Conservation (phyloP, 2,113 vertebrate species). For the Megatriorchis doriae region DNA sequence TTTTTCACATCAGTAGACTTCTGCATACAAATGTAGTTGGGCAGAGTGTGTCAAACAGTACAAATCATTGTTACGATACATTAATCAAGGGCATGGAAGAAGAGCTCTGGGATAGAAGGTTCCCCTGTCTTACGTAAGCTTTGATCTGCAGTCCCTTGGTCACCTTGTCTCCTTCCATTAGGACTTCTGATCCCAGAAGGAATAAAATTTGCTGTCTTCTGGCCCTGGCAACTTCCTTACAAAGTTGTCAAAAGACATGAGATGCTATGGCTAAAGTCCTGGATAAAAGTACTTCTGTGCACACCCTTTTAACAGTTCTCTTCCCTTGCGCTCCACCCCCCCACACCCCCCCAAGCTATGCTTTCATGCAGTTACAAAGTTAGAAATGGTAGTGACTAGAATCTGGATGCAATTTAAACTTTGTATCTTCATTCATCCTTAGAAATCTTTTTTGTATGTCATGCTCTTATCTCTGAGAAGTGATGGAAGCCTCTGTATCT, state of each 20-base stretch:
- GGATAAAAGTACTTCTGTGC: not conserved
- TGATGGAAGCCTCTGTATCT: not conserved
- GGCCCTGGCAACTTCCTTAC: not conserved
- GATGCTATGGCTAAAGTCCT: not conserved
- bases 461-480: not conserved
- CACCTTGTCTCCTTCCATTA: slow-evolving; percentile 30
- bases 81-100: slow-evolving; percentile 22
- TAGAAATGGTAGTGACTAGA: not conserved
- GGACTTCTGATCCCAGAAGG: slow-evolving; percentile 13
- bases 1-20: slow-evolving; percentile 15
- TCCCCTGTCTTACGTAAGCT: not conserved
- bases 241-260: not conserved
- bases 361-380: not conserved
- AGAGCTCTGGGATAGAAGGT: not conserved
- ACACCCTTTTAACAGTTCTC: not conserved
- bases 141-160: slow-evolving; percentile 20
- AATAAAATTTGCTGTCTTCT: not conserved
- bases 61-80: not conserved
- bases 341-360: not conserved
- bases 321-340: not conserved
- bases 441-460: not conserved
- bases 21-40: not conserved
- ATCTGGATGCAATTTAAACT: not conserved
- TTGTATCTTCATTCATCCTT: not conserved
- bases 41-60: not conserved